phyloP scores from a whole-genome alignment of 2,113 vertebrate genomes.

The Fulmarus glacialis region DNA sequence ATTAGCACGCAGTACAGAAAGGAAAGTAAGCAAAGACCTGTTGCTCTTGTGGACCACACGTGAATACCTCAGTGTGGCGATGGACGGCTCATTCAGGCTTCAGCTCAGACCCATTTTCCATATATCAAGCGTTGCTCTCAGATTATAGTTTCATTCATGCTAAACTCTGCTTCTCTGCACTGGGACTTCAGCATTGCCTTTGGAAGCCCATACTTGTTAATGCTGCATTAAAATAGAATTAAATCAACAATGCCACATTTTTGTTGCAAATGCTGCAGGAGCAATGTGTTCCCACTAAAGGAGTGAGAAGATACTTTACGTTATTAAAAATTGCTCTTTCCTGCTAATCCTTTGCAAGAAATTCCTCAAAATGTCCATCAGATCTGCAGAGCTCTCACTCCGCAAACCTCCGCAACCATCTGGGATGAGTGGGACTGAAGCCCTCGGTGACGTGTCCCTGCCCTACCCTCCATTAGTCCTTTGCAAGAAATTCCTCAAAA shows the following conservation, averaged over 20 bases:
- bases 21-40: neutral
- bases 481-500: neutral
- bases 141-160: neutral
- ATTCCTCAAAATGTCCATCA: neutral
- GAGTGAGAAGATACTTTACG: neutral
- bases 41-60: neutral
- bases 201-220: neutral
- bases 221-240: neutral
- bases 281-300: neutral
- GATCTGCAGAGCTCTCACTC: neutral
- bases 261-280: neutral
- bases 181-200: neutral
- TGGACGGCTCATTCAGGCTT: neutral
- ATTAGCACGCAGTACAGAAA: neutral
- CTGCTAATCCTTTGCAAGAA: neutral
- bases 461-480: neutral
- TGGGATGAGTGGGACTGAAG: neutral
- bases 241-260: neutral
- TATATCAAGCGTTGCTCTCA: neutral
- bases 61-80: neutral
- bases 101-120: neutral
- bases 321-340: neutral
- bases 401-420: fast-evolving
- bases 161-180: neutral
- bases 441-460: no score